Percentiles rank a stretch among this genome's conserved stretches.
Conservation (phyloP, 2,113 vertebrate genomes). For the Cygnus atratus region DNA sequence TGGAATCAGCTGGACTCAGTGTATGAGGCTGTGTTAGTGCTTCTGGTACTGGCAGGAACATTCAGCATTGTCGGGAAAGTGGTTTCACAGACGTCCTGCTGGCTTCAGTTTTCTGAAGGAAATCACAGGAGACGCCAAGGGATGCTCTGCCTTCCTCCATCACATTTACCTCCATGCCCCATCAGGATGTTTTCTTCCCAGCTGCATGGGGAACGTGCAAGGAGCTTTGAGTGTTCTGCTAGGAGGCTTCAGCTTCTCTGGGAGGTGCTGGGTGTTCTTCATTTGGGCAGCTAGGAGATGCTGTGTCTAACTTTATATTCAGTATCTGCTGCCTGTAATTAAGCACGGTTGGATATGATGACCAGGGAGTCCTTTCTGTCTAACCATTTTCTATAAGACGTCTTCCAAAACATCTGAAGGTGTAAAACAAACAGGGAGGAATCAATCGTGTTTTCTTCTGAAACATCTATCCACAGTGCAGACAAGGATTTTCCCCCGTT, state of each 20-base stretch:
- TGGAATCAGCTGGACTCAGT: neutral
- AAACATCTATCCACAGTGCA: rapidly evolving
- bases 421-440: neutral
- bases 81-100: neutral
- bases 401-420: rapidly evolving
- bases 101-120: neutral
- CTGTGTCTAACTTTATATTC: neutral
- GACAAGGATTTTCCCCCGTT: rapidly evolving
- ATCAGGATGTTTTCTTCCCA: neutral
- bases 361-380: too few species aligned
- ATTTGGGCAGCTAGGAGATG: neutral
- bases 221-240: neutral
- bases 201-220: rapidly evolving
- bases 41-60: neutral
- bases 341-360: neutral
- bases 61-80: neutral
- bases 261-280: too few species aligned
- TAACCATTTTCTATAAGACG: rapidly evolving
- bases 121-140: neutral
- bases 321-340: neutral
- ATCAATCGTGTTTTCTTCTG: neutral
- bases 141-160: neutral
- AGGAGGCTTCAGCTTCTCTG: neutral
- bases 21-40: too few species aligned
- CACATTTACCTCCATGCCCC: rapidly evolving